A percentile compares a stretch with the other conserved stretches of the same genome.
These are phyloP conservation scores for Yponomeuta sedellus DNA, from an alignment of 2,888 invertebrate genomes.

Conservation along the genomic window DNA sequence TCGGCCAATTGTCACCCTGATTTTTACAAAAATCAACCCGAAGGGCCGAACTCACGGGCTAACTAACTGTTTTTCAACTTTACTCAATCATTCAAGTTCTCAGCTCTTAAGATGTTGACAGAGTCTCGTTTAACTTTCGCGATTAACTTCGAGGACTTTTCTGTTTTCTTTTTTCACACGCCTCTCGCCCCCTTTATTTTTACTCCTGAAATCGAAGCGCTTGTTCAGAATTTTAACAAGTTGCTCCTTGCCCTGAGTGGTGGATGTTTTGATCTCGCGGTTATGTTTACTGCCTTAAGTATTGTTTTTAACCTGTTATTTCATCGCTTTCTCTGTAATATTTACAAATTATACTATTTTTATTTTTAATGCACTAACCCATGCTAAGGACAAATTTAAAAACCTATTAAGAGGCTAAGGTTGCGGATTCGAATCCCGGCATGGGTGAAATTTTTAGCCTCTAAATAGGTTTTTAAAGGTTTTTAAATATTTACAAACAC, in stretches of 20 bases:
- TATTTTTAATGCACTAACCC: too few relatives aligned
- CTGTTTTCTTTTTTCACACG: constrained; percentile 25
- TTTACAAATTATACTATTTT: too few relatives aligned
- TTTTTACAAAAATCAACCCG: not conserved
- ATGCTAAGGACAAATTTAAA: too few relatives aligned
- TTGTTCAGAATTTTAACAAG: constrained; percentile 18
- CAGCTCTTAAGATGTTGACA: constrained; percentile 42
- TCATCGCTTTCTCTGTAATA: too few relatives aligned
- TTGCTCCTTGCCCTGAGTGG: not conserved
- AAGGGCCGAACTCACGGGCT: not conserved
- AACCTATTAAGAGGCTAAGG: too few relatives aligned
- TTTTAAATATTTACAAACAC: too few relatives aligned
- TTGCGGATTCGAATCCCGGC: too few relatives aligned
- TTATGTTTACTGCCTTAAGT: too few relatives aligned
- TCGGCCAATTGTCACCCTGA: not conserved
- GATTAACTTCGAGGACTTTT: constrained; percentile 44
- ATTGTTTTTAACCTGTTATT: too few relatives aligned
- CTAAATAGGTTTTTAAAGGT: too few relatives aligned
- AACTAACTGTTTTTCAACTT: constrained; percentile 21
- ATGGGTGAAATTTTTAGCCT: too few relatives aligned
- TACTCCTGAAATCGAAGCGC: constrained; percentile 20
- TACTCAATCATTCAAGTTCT: constrained; percentile 43
- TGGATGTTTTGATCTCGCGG: too few relatives aligned
- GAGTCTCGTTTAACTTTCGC: constrained; percentile 51
- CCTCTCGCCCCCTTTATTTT: constrained; percentile 17